Conservation (phyloP, 2,797 vertebrate genomes). For the Urosaurus nigricauda region DNA sequence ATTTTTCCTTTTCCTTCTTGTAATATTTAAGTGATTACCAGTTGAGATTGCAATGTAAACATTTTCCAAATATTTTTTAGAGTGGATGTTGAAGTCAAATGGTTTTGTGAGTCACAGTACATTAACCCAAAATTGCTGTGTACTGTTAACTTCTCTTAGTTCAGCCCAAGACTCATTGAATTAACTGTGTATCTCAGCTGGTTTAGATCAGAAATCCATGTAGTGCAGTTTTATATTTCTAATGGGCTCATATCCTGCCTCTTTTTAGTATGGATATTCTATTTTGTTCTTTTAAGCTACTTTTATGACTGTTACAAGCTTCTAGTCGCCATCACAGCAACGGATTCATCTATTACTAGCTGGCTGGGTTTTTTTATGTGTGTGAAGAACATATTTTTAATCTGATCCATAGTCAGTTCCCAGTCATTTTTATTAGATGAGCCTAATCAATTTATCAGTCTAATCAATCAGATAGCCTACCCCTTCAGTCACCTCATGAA, state of each 20-base stretch:
- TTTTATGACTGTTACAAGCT: neutral
- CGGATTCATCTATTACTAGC: neutral
- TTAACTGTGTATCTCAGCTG: neutral
- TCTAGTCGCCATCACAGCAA: neutral
- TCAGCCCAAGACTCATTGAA: neutral
- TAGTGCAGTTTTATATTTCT: neutral
- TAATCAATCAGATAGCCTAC: neutral
- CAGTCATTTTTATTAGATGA: neutral
- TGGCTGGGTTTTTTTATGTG: neutral
- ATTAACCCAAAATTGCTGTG: neutral
- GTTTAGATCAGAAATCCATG: neutral
- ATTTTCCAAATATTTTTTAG: fast-evolving
- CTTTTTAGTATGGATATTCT: neutral
- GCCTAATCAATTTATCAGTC: neutral
- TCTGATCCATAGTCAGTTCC: neutral
- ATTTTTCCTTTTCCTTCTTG: neutral
- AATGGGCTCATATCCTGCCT: neutral
- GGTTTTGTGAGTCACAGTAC: fast-evolving
- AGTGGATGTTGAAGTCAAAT: neutral
- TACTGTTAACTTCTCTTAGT: neutral
- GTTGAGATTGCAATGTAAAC: neutral
- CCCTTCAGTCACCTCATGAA: neutral
- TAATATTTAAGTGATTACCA: neutral
- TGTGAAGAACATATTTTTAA: neutral
- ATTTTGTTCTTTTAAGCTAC: neutral